A percentile compares a stretch with the other conserved stretches of the same genome.
Evolutionary conservation across 2,888 invertebrate genomes (phyloP).

Genomic region (Nemapogon koenigi): DNA sequence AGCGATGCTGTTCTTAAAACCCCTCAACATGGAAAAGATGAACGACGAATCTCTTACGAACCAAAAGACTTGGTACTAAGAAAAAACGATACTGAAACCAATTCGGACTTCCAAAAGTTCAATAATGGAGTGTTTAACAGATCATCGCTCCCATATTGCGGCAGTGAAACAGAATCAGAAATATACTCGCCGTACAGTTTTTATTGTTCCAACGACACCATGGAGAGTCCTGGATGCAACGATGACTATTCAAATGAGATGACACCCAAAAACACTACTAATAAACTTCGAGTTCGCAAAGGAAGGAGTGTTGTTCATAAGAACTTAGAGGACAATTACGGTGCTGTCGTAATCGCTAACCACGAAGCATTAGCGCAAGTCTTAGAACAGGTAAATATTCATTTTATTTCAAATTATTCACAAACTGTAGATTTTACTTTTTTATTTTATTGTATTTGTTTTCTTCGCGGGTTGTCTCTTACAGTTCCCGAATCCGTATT

Average conservation of each 20-base stretch:
- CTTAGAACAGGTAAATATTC: slow-evolving; percentile 79
- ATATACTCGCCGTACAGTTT: slow-evolving; percentile 84
- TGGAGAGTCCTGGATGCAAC: slow-evolving; percentile 39
- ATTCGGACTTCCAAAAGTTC: slow-evolving; percentile 66
- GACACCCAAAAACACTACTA: slow-evolving; percentile 57
- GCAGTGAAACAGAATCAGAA: slow-evolving; percentile 84
- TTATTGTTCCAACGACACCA: slow-evolving; percentile 68
- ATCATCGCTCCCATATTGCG: slow-evolving; percentile 80
- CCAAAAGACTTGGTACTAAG: slow-evolving; percentile 29
- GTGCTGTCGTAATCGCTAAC: slow-evolving; percentile 88
- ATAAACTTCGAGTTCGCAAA: slow-evolving; percentile 76
- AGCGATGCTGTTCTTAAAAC: slow-evolving; percentile 67
- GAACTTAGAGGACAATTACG: slow-evolving; percentile 88
- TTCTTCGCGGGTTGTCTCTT: too few species aligned
- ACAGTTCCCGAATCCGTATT: too few species aligned
- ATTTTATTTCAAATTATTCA: too few species aligned
- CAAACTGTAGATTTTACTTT: too few species aligned
- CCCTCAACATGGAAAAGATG: slow-evolving; percentile 24
- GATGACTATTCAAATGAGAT: slow-evolving; percentile 52
- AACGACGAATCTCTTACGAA: slow-evolving; percentile 31
- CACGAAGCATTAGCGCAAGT: slow-evolving; percentile 90
- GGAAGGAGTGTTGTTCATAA: slow-evolving; percentile 84
- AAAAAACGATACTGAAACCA: slow-evolving; percentile 54
- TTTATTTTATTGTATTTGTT: too few species aligned
- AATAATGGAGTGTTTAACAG: slow-evolving; percentile 62